phyloP scores from a whole-genome alignment of 2,113 vertebrate species.

The Datnioides undecimradiatus region DNA sequence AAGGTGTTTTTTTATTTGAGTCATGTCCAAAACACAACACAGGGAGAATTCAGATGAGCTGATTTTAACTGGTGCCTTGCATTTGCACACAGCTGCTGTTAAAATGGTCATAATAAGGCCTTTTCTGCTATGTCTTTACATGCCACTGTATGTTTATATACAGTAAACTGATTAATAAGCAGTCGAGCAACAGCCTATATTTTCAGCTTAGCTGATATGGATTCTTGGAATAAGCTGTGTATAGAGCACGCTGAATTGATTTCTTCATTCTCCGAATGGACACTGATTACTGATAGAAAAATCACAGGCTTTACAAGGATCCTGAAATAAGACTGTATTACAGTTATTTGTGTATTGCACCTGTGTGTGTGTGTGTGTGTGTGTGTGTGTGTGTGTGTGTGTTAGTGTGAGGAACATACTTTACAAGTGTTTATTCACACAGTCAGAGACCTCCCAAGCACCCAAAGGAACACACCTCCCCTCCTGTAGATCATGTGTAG shows the following conservation, averaged over 20 bases:
- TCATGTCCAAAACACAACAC: slow-evolving; percentile 16
- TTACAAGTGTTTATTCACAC: slow-evolving; percentile 4
- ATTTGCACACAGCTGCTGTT: background rate
- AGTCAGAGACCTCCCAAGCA: slow-evolving; percentile 22
- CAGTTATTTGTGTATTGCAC: background rate
- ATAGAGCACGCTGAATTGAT: slow-evolving; percentile 55
- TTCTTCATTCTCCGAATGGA: slow-evolving; percentile 64
- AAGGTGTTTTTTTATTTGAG: slow-evolving; percentile 6
- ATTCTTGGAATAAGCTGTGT: slow-evolving; percentile 49
- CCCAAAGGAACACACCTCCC: slow-evolving; percentile 11
- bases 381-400: background rate
- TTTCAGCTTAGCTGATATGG: slow-evolving; percentile 47
- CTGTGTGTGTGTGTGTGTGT: background rate
- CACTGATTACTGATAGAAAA: slow-evolving; percentile 52
- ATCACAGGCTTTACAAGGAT: slow-evolving; percentile 29
- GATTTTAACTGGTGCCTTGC: background rate
- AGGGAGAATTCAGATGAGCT: slow-evolving; percentile 5
- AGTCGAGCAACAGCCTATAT: slow-evolving; percentile 22
- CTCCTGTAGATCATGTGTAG: slow-evolving; percentile 31
- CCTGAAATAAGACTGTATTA: slow-evolving; percentile 27
- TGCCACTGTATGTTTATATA: slow-evolving; percentile 31
- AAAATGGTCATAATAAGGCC: background rate
- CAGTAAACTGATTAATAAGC: slow-evolving; percentile 22
- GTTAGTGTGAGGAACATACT: background rate
- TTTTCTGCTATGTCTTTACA: slow-evolving; percentile 23